Conservation (phyloP, 1,140 invertebrate genomes). For the Tachypleus tridentatus region DNA sequence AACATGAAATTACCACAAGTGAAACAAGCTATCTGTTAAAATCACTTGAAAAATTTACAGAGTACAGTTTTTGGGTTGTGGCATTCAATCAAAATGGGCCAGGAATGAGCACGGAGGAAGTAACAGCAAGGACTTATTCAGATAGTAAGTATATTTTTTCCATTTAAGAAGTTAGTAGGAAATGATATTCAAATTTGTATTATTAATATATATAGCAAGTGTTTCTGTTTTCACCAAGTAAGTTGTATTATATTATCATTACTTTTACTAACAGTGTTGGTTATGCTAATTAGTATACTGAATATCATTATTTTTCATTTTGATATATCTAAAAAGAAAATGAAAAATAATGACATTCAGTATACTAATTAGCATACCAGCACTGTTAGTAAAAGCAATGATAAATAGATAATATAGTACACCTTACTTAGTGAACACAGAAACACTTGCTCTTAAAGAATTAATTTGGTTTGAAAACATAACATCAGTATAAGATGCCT, state of each 20-base stretch:
- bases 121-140: constrained; percentile 60
- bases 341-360: too few relatives aligned
- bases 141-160: constrained; percentile 34
- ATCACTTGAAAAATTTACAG: constrained; percentile 56
- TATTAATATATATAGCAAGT: neutral
- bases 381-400: too few relatives aligned
- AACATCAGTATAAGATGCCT: too few relatives aligned
- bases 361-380: too few relatives aligned
- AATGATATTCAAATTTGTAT: constrained; percentile 5
- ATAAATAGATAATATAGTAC: too few relatives aligned
- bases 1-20: constrained; percentile 44
- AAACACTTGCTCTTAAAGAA: neutral
- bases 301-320: too few relatives aligned
- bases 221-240: neutral
- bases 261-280: too few relatives aligned
- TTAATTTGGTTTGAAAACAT: neutral
- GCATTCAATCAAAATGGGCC: constrained; percentile 69
- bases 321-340: too few relatives aligned
- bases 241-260: neutral
- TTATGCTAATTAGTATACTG: too few relatives aligned
- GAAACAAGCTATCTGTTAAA: constrained; percentile 44
- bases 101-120: constrained; percentile 60
- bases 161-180: too few relatives aligned
- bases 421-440: neutral
- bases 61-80: constrained; percentile 69